A percentile compares a stretch with the other conserved stretches of the same genome.
Conservation (phyloP, 2,113 vertebrate species). For the Apaloderma vittatum region DNA sequence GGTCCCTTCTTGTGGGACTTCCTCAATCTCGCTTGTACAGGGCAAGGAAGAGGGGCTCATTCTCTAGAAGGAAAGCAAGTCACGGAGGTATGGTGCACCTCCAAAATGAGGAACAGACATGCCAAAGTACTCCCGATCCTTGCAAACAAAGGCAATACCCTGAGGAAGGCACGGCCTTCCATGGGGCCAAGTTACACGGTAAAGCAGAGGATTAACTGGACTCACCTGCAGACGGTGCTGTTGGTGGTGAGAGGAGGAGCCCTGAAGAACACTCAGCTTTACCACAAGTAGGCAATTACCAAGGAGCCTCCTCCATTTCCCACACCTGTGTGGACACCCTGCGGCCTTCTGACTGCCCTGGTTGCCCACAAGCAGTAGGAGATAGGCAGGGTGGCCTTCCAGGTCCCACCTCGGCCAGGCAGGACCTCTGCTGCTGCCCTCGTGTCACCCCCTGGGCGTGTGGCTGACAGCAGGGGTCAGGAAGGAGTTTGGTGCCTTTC, state of each 20-base stretch:
- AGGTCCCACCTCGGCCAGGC: background rate
- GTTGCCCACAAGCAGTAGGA: background rate
- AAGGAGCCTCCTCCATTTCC: rapidly evolving
- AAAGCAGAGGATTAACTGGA: background rate
- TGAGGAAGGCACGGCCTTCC: background rate
- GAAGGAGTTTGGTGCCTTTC: background rate
- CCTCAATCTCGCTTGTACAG: background rate
- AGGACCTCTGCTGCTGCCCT: background rate
- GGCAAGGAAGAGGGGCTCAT: rapidly evolving
- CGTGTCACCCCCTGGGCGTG: background rate
- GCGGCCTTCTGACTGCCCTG: background rate
- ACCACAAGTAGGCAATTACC: background rate
- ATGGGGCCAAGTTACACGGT: rapidly evolving
- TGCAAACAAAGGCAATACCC: background rate
- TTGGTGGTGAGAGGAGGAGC: background rate
- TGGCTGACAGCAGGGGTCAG: background rate
- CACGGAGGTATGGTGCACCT: rapidly evolving
- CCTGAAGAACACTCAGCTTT: background rate
- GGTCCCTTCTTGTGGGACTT: background rate
- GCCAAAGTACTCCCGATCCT: rapidly evolving
- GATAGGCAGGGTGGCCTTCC: background rate
- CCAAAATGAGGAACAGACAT: rapidly evolving
- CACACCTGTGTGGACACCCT: rapidly evolving
- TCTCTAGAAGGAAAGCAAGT: background rate
- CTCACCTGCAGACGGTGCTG: background rate